Evolutionary conservation across 1,140 invertebrate species (phyloP), one percentile per base, ranked within the genome.

Genomic region (Steinernema feltiae): DNA sequence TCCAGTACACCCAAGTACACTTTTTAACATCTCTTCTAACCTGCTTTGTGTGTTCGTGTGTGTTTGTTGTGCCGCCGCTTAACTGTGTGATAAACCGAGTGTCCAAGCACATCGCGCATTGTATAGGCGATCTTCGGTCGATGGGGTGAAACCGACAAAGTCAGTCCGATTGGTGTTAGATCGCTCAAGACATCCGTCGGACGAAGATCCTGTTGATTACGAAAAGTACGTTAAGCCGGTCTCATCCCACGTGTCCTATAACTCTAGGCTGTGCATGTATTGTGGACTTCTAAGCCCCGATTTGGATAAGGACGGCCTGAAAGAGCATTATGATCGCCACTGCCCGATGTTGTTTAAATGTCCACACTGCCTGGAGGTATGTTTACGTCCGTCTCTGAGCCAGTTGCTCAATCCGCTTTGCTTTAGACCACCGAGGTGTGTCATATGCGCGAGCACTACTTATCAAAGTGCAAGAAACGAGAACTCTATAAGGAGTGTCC

Each of bases 301-400:
- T n/a, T 27, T 63, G 12, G 53, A 63, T 27, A 63, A 63, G 24
- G 12, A 63, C 24, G 53, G 53, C 7, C 24, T 63, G 53, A 3
- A 63, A 63, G 53, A 63, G 24, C 53, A 63, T 27, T 27, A 27
- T 27, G 53, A 63, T 15, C 53, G 53, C 12, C 24, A 63, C 24
- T 63, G 53, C 24, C 53, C 53, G 7, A 63, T 63, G 53, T 21
- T 63, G 2, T 27, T 63, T 63, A 63, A 63, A 21, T 63, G 53
- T 63, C 53, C 53, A 15, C 53, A 63, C 53, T 63, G 53, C 53
- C 53, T 63, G 53, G 12, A 63, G 53, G 53, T 63, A 63, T 3
- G 53, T 12, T 17, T 63, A 63, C 12, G 24, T n/a, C 41, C n/a
- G 41, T 12, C 7, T 46, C 24, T 27, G 12, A 63, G 24, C 24